Evolutionary conservation across 2,797 vertebrate genomes (phyloP), one percentile per base, ranked within the genome.

Genomic region (Morus bassanus): DNA sequence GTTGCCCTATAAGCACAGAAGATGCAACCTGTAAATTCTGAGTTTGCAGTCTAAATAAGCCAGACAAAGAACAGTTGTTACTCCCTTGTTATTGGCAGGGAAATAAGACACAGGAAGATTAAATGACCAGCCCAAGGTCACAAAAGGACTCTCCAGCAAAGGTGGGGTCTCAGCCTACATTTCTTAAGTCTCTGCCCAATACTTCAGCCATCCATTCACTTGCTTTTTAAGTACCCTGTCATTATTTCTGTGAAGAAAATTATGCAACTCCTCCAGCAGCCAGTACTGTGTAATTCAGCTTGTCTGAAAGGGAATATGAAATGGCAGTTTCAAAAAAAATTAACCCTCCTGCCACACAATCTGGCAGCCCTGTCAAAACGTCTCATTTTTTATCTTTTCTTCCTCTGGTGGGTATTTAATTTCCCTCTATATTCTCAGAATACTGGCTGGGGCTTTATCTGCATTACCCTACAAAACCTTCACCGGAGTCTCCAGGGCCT

Each of bases 321-420:
- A 95, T 95, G 87, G 93, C 95, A 97, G 80, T 73, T 96, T 85
- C 56, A 33, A 76, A 85, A 96, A 89, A 93, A 94, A 95, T 93
- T 81, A 95, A 90, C 92, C 93, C 88, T 93, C 86, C 89, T 88
- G 92, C 86, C 95, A 94, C 31, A 22, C 86, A 82, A 37, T 77
- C 95, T 91, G 79, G 91, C 93, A 96, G 95, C 74, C 73, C 83
- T 92, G 90, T 95, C 96, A 79, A 89, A 96, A 88, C 46, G 57
- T 48, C 88, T 96, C 91, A 10, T 24, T 90, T 87, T 76, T 80
- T 39, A 67, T 50, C 89, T 90, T 45, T 72, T 85, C 85, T 88
- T 85, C 75, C 86, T 78, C 79, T 64, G 31, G 1, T 48, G 64
- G 69, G 92, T 61, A 65, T 84, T 90, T 78, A 60, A 78, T 59